These are phyloP conservation scores for Pectinophora gossypiella DNA, from an alignment of 1,140 invertebrate species.

Conservation along the genomic window DNA sequence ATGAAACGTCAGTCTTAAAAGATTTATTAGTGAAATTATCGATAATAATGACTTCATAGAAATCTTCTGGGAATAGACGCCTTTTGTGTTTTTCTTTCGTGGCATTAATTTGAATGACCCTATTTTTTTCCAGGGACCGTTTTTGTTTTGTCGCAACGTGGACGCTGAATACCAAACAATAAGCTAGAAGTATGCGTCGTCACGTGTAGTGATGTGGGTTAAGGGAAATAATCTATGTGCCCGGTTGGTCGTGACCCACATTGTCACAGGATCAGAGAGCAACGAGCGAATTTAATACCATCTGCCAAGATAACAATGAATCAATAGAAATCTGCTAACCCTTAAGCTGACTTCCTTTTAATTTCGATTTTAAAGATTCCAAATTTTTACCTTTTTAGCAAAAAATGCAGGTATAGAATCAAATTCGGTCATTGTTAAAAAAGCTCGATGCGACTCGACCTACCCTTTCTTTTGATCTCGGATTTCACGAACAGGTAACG, in stretches of 20 bases:
- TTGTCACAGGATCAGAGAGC: slow-evolving; percentile 50
- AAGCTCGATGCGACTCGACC: slow-evolving; percentile 46
- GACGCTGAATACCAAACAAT: slow-evolving; percentile 6
- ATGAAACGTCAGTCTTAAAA: slow-evolving; percentile 1
- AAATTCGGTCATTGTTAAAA: slow-evolving; percentile 45
- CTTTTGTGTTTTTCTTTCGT: not conserved
- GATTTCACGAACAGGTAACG: slow-evolving; percentile 71
- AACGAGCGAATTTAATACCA: slow-evolving; percentile 47
- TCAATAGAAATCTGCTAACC: slow-evolving; percentile 57
- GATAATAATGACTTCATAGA: slow-evolving; percentile 13
- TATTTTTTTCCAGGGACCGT: not conserved
- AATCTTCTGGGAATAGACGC: slow-evolving; percentile 6
- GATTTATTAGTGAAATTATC: slow-evolving; percentile 25
- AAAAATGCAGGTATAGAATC: slow-evolving; percentile 56
- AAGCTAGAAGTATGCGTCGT: not conserved
- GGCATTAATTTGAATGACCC: not conserved
- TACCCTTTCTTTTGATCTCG: slow-evolving; percentile 70
- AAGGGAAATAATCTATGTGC: slow-evolving; percentile 18
- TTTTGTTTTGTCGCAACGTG: not conserved
- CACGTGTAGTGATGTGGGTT: slow-evolving; percentile 21
- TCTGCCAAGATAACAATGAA: slow-evolving; percentile 47
- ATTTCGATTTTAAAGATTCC: slow-evolving; percentile 52
- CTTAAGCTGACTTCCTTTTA: slow-evolving; percentile 65
- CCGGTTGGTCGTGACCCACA: slow-evolving; percentile 48
- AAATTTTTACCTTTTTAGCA: slow-evolving; percentile 46